Evolutionary conservation across 1,140 invertebrate species (phyloP), one percentile per base, ranked within the genome.

Genomic region (Homarus americanus): DNA sequence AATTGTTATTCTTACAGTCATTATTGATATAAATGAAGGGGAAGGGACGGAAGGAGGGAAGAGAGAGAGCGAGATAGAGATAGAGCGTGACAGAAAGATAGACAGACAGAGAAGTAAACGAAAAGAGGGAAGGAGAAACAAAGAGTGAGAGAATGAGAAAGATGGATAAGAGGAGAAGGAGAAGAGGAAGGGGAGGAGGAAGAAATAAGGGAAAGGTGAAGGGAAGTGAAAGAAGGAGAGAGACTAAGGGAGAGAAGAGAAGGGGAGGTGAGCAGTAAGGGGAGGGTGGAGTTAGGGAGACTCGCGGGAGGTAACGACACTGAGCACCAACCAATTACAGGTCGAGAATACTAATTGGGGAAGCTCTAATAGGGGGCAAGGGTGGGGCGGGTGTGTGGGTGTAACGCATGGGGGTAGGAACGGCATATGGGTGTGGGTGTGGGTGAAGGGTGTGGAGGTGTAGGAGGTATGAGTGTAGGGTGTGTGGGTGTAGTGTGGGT

Each of bases 171-270:
- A 38, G 49, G 53, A 66, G 80, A 58, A 40, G 36, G 80, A 82
- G 53, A 66, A 82, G 53, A 28, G 53, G 36, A 32, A 66, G 53
- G 41, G 80, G 66, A 32, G 41, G 80, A 82, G 80, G 41, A 82
- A 32, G 41, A 24, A 66, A 32, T 1, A 40, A 82, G 53, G 66
- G 32, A 82, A 32, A 63, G 80, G n/a, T n/a, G n/a, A n/a, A n/a
- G n/a, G n/a, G 44, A 44, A 82, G 79, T 58, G 79, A 82, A 44
- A 84, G 82, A 32, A 15, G 41, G 82, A 84, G 82, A 69, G 82
- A 83, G 82, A 83, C 28, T 38, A n/a, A 69, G 82, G 44, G 58
- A 83, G 82, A 69, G 38, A 72, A 38, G 40, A 36, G 38, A 32
- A 34, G 40, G 28, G n/a, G 49, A 28, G 28, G 53, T 17, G 32